phyloP scores from a whole-genome alignment of 2,113 vertebrate species.

The Seriola rivoliana region DNA sequence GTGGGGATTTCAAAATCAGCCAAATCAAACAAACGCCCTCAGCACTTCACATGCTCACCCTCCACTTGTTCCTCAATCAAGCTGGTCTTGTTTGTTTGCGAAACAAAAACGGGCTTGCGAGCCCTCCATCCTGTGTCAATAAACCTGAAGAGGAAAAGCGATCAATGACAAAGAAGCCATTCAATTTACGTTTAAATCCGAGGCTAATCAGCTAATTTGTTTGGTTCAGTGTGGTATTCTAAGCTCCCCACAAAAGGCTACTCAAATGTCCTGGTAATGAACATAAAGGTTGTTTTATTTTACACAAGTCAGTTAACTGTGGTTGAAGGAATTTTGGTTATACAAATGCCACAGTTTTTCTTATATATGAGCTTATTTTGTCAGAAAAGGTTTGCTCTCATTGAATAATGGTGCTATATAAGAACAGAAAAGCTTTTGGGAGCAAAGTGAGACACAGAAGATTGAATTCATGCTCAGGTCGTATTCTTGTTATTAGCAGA shows the following conservation, averaged over 20 bases:
- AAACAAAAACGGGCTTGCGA: constrained; percentile 27
- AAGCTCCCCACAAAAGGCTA: constrained; percentile 43
- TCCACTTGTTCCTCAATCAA: constrained; percentile 28
- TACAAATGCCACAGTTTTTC: constrained; percentile 24
- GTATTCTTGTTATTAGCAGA: constrained; percentile 24
- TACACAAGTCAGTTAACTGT: constrained; percentile 38
- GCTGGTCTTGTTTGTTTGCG: constrained; percentile 56
- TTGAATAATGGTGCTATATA: neutral
- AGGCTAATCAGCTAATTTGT: constrained; percentile 79
- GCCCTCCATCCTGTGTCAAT: constrained; percentile 54
- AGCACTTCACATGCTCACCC: neutral
- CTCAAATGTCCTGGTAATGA: constrained; percentile 53
- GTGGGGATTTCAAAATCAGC: constrained; percentile 48
- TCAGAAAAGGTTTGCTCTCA: neutral
- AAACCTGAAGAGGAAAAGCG: constrained; percentile 58
- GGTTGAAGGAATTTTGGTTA: neutral
- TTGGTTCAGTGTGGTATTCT: constrained; percentile 65
- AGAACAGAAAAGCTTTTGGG: neutral
- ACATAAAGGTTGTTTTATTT: constrained; percentile 50
- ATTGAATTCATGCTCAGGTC: constrained; percentile 20
- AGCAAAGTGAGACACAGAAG: constrained; percentile 12
- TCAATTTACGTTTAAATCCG: constrained; percentile 75
- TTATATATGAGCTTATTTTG: constrained; percentile 25
- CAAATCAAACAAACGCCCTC: constrained; percentile 46
- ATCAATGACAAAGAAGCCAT: constrained; percentile 75